Evolutionary conservation across 2,113 vertebrate species (phyloP), one percentile per base, ranked within the genome.

Genomic region (Corvus cornix): DNA sequence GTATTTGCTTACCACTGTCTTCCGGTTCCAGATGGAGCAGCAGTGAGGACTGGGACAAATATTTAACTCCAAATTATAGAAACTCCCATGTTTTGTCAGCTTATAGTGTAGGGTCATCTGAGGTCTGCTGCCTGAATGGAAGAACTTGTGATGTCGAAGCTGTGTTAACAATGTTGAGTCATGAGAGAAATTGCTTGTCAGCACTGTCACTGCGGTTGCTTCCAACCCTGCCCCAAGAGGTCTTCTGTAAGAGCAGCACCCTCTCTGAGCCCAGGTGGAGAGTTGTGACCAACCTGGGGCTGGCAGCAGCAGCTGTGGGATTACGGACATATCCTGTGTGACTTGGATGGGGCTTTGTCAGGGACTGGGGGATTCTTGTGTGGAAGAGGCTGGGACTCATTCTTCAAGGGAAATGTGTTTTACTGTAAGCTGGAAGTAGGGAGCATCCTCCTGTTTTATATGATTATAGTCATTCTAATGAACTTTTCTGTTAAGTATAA

Each of bases 261-360:
- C 16, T 4, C 51, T 4, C 1, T 4, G 35, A 51, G 76, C 67
- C 37, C 16, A 7, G 26, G 0, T 1, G 1, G 3, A 2, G 41
- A 12, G 44, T 4, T 56, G 35, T 31, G 70, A 26, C 59, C 16
- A 3, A 15, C 4, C 49, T 13, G 43, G 28, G 69, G 70, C 60
- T 80, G 58, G 7, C 78, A 68, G 44, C 24, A 9, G 43, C 19
- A 19, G 9, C 41, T 2, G 3, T 33, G 17, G 10, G 8, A 9
- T 5, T 55, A 15, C 16, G 5, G 11, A 3, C 20, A 6, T 7
- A 56, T 84, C 19, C 74, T 26, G 0, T 5, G 6, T 1, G 21
- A 7, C 39, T 16, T 4, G 31, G 13, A 4, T 1, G 1, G 18
- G 51, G 7, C 51, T 76, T n/a, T 46, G 26, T 41, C 63, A 10